A percentile compares a stretch with the other conserved stretches of the same genome.
phyloP scores from a whole-genome alignment of 2,797 vertebrate species.

The Pseudochirops cupreus region DNA sequence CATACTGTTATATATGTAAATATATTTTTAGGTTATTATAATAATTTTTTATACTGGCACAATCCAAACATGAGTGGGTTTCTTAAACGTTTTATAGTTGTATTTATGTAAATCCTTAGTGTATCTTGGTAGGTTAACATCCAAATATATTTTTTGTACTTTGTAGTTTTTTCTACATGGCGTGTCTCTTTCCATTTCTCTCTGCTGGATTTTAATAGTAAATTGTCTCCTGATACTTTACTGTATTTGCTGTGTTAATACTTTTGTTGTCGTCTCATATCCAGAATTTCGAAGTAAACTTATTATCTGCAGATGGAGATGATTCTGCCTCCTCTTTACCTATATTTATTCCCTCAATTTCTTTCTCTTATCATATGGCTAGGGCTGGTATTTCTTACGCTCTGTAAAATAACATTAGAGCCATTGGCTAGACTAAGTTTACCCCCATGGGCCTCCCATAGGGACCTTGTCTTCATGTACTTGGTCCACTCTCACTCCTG shows the following conservation, averaged over 20 bases:
- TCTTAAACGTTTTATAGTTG: not conserved
- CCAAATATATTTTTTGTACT: not conserved
- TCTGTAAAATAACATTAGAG: not conserved
- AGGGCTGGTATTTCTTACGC: not conserved
- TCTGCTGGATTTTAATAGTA: not conserved
- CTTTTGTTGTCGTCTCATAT: not conserved
- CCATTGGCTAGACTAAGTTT: not conserved
- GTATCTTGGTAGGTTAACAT: not conserved
- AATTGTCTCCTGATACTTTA: not conserved
- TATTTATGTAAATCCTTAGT: not conserved
- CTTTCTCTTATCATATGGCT: not conserved
- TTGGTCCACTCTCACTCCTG: not conserved
- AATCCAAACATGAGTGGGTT: not conserved
- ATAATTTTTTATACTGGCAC: not conserved
- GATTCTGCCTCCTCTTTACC: not conserved
- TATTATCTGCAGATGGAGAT: not conserved
- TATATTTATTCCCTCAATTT: not conserved
- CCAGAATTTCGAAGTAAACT: not conserved
- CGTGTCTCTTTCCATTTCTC: not conserved
- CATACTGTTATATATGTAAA: not conserved
- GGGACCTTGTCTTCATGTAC: not conserved
- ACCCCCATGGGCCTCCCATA: not conserved
- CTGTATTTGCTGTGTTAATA: not conserved
- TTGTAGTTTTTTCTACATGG: not conserved
- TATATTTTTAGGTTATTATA: not conserved